Percentiles rank a stretch among this genome's conserved stretches.
These are phyloP conservation scores for Iselma pallidipennis DNA, from an alignment of 2,888 invertebrate genomes.

Conservation along the genomic window DNA sequence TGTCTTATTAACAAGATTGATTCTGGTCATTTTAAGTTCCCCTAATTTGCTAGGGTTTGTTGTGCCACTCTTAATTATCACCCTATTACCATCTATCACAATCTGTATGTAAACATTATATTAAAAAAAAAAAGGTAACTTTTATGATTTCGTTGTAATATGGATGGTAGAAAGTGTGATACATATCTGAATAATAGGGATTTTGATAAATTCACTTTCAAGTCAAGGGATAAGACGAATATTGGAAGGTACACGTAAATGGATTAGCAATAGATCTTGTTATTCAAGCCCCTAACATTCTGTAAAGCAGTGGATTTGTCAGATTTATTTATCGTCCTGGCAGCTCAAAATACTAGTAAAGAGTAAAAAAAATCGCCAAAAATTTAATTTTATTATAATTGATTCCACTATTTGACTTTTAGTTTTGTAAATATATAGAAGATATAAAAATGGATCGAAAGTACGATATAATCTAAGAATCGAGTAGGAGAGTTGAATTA, in stretches of 20 bases:
- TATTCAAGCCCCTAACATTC: neutral
- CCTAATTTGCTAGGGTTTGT: constrained; percentile 42
- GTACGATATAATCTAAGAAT: constrained; percentile 30
- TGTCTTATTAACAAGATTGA: constrained; percentile 54
- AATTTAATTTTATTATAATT: neutral
- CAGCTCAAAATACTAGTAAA: neutral
- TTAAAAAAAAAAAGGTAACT: neutral
- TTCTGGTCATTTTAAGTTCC: constrained; percentile 43
- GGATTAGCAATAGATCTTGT: constrained; percentile 3
- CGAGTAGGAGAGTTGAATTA: constrained; percentile 45
- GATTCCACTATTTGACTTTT: no score
- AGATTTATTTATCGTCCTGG: neutral
- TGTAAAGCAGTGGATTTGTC: constrained; percentile 3
- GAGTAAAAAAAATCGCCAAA: neutral
- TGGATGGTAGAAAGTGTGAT: no score
- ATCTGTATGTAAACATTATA: neutral
- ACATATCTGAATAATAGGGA: no score
- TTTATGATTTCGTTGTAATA: no score
- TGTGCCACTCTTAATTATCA: constrained; percentile 36
- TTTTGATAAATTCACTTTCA: neutral
- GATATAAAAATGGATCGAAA: constrained; percentile 5
- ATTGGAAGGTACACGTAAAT: neutral
- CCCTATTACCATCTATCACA: constrained; percentile 32
- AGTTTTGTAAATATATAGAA: neutral
- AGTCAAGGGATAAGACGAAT: neutral